Base-by-base conservation (phyloP, 1,140 invertebrate genomes). In the Micrasema longulum region DNA sequence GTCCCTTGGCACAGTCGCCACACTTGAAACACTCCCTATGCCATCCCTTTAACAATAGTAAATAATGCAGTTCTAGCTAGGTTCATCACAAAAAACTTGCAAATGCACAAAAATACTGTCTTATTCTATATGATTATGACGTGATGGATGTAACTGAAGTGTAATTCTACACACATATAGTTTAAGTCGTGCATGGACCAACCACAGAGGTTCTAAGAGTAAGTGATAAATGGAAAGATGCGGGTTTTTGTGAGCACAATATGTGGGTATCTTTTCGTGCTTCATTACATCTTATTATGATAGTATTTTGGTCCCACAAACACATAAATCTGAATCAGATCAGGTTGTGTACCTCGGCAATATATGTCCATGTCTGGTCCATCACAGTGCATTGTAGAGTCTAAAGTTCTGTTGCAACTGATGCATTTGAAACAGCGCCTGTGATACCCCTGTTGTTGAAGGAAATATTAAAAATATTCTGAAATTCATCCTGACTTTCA, bases 21-120 rank as follows among this genome's bases (percentile, higher is more conserved):
- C 96, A 97, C 87, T 96, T 96, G 91, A 96, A 97, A 88, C 95
- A 97, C 86, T 94, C 92, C 87, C 89, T 96, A 89, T 97, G 95
- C 93, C 94, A 97, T 79, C 85, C 87, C 89, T 92, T 82, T 78
- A 85, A 75, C 62, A 76, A 74, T 60, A 64, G 67, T 80, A 84
- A 81, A 31, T 31, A 31, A 83, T 76, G 83, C 76, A 75, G 66
- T 72, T 72, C 62, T 63, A 72, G 62, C 74, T 75, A 71, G 6
- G 66, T 47, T 63, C 50, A 43, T 55, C 65, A 60, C 50, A 60
- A 60, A 60, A 31, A 60, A 26, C 52, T 26, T 55, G 52, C 50
- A 55, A 60, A 20, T 43, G 16, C 55, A 60, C 14, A 26, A 55
- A 55, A 55, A 55, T 60, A 41, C 36, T 20, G 12, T 60, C 55